Conservation (phyloP, 2,888 invertebrate genomes). For the Brassicogethes aeneus region DNA sequence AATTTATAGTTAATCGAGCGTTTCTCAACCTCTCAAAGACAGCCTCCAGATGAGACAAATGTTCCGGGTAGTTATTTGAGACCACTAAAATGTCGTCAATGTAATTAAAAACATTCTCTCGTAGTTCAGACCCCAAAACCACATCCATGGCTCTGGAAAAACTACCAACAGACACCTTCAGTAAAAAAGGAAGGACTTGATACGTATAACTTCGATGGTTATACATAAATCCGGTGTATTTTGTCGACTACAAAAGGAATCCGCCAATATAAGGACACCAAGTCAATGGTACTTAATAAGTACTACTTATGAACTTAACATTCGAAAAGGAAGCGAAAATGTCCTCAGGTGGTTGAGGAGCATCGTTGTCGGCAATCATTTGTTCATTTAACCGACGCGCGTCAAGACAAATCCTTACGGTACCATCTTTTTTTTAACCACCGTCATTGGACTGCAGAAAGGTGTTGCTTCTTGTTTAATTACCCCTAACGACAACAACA, state of each 20-base stretch:
- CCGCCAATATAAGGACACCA: background rate
- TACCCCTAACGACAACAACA: constrained; percentile 15
- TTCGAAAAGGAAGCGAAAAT: constrained; percentile 18
- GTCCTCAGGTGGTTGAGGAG: constrained; percentile 19
- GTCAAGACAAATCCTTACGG: constrained; percentile 26
- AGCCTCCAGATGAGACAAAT: constrained; percentile 14
- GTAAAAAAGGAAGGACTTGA: constrained; percentile 2
- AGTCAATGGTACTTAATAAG: constrained; percentile 1
- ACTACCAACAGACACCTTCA: constrained; percentile 2
- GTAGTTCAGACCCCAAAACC: constrained; percentile 2
- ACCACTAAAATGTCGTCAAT: too few relatives aligned
- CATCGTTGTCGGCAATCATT: too few relatives aligned
- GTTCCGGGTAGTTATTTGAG: constrained; percentile 17
- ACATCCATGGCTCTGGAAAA: constrained; percentile 3
- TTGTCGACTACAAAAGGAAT: background rate
- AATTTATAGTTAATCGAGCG: constrained; percentile 16
- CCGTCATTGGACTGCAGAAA: constrained; percentile 27
- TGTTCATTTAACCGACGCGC: constrained; percentile 25
- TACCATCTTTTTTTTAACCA: constrained; percentile 24
- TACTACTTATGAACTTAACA: constrained; percentile 8
- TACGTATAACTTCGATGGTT: constrained; percentile 1
- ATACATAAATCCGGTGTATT: constrained; percentile 2
- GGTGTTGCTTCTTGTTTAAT: constrained; percentile 24
- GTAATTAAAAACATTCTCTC: too few relatives aligned
- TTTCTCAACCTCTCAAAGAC: constrained; percentile 14